Percentiles rank a stretch among this genome's conserved stretches.
phyloP scores from a whole-genome alignment of 1,140 invertebrate genomes.

The Agrypnia vestita region DNA sequence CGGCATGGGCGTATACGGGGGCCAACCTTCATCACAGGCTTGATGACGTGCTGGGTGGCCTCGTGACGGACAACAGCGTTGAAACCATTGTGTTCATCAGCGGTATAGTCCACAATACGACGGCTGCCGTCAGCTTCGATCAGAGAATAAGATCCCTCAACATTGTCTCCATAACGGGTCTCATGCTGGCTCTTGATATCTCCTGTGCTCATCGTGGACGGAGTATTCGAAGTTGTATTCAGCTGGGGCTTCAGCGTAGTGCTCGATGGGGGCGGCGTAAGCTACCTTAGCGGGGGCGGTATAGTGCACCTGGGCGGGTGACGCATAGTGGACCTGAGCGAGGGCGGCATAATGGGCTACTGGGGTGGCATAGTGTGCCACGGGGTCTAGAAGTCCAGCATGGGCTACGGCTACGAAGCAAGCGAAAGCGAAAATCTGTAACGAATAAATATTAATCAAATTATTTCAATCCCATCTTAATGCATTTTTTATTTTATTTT shows the following conservation, averaged over 20 bases:
- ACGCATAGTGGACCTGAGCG: slow-evolving; percentile 9
- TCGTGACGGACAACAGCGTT: slow-evolving; percentile 78
- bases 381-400: slow-evolving; percentile 43
- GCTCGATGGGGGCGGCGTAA: slow-evolving; percentile 59
- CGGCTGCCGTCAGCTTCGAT: slow-evolving; percentile 79
- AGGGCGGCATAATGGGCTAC: slow-evolving; percentile 59
- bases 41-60: slow-evolving; percentile 64
- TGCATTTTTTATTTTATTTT: too few relatives aligned
- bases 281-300: slow-evolving; percentile 22
- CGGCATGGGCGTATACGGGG: neutral
- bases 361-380: slow-evolving; percentile 46
- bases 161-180: slow-evolving; percentile 74
- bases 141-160: slow-evolving; percentile 75
- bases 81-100: slow-evolving; percentile 81
- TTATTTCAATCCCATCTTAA: too few relatives aligned
- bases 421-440: slow-evolving; percentile 53
- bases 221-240: slow-evolving; percentile 68
- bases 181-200: slow-evolving; percentile 78
- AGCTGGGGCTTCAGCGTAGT: slow-evolving; percentile 62
- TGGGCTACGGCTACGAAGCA: slow-evolving; percentile 58
- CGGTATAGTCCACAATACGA: slow-evolving; percentile 82
- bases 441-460: neutral
- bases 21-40: slow-evolving; percentile 63
- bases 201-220: slow-evolving; percentile 73
- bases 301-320: neutral